Percentiles rank a stretch among this genome's conserved stretches.
phyloP scores from a whole-genome alignment of 2,113 vertebrate species.

The Campylorhamphus procurvoides region DNA sequence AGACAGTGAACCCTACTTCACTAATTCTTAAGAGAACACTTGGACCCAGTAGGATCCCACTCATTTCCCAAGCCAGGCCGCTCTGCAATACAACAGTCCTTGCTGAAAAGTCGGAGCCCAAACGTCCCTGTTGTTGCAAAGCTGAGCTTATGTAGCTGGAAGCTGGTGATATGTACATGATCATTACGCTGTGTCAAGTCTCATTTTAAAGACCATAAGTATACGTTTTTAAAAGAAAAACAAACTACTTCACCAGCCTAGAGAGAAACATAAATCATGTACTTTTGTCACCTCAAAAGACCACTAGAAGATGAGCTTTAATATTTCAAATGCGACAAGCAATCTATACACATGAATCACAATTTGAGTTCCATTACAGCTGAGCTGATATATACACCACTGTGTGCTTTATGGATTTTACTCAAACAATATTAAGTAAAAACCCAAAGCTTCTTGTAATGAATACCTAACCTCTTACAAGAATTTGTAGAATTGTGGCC shows the following conservation, averaged over 20 bases:
- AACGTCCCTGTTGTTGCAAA: neutral
- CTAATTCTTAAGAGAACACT: neutral
- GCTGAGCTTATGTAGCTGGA: neutral
- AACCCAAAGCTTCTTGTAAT: neutral
- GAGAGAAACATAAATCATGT: slow-evolving; percentile 72
- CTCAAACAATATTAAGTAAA: slow-evolving; percentile 42
- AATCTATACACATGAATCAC: slow-evolving; percentile 72
- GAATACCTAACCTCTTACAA: slow-evolving; percentile 21
- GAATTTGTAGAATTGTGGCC: neutral
- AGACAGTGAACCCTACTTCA: neutral
- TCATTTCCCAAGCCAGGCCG: neutral
- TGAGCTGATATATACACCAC: slow-evolving; percentile 19
- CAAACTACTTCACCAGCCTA: slow-evolving; percentile 54
- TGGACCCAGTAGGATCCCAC: neutral
- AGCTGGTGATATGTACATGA: slow-evolving; percentile 30
- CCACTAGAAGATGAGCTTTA: slow-evolving; percentile 70
- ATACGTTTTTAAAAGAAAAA: slow-evolving; percentile 72
- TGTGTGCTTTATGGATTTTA: slow-evolving; percentile 44
- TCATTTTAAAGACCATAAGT: slow-evolving; percentile 73
- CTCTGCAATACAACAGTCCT: neutral
- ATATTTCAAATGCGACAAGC: slow-evolving; percentile 78
- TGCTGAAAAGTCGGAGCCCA: neutral
- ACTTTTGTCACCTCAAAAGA: slow-evolving; percentile 73
- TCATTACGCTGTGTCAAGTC: slow-evolving; percentile 69
- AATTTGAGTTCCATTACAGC: slow-evolving; percentile 62